A percentile compares a stretch with the other conserved stretches of the same genome.
Conservation (phyloP, 2,888 invertebrate genomes). For the Apodemia duryi region DNA sequence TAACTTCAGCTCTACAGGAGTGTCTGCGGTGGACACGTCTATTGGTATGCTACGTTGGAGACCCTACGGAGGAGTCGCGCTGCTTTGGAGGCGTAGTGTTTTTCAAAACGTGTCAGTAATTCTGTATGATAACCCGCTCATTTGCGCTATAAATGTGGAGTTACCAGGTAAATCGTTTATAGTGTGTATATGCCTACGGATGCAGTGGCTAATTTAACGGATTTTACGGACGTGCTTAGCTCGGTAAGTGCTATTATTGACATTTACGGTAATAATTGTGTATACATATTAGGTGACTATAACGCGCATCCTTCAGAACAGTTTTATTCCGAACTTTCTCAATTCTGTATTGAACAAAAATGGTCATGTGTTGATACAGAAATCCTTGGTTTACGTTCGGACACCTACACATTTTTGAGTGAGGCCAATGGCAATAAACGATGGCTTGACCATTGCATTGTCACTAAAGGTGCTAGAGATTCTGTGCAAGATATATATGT, state of each 20-base stretch:
- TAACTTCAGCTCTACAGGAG: no score
- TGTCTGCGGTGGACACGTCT: no score
- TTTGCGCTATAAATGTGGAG: no score
- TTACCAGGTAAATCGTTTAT: no score
- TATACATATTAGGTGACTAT: neutral
- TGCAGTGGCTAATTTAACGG: slow-evolving; percentile 20
- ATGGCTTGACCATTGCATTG: no score
- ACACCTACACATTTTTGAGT: no score
- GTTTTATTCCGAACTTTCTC: neutral
- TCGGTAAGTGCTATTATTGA: slow-evolving; percentile 12
- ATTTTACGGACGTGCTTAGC: slow-evolving; percentile 27
- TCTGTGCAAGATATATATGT: slow-evolving; percentile 9
- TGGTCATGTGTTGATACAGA: neutral
- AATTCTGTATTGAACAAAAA: neutral
- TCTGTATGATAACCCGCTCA: no score
- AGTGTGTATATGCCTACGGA: slow-evolving; percentile 30
- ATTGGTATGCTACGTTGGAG: neutral
- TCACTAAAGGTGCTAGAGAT: neutral
- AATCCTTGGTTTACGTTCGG: neutral
- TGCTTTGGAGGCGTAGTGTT: no score
- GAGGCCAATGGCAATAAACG: no score
- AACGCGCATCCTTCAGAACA: neutral
- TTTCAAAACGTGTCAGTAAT: no score
- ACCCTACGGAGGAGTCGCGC: no score
- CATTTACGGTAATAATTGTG: neutral